These are phyloP conservation scores for Hoplostethus mediterraneus DNA, from an alignment of 2,797 vertebrate species.

Conservation along the genomic window DNA sequence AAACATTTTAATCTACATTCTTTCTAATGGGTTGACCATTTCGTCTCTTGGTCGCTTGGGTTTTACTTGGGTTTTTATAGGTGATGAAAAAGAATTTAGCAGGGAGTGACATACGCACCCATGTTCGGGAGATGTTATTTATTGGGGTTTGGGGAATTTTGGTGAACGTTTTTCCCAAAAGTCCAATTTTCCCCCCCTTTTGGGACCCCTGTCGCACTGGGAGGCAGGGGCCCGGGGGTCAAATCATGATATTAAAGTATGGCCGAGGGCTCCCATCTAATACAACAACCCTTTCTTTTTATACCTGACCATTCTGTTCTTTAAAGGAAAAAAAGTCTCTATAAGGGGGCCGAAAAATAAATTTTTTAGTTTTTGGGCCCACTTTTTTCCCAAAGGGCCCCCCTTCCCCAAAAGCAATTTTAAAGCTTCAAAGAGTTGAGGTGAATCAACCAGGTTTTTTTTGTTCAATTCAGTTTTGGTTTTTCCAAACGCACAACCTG, in stretches of 20 bases:
- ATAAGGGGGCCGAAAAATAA: no score
- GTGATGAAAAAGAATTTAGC: background rate
- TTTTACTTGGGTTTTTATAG: background rate
- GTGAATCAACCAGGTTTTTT: no score
- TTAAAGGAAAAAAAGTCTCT: no score
- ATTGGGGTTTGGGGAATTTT: slow-evolving; percentile 3
- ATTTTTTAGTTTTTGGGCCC: no score
- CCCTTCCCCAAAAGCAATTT: background rate
- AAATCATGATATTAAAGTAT: slow-evolving; percentile 3
- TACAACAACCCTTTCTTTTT: background rate
- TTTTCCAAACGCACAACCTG: background rate
- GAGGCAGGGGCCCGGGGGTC: slow-evolving; percentile 14
- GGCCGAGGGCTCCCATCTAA: background rate
- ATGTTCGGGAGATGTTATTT: background rate
- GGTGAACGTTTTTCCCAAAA: background rate
- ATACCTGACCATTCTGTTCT: background rate
- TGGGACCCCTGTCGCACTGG: slow-evolving; percentile 50
- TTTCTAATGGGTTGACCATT: background rate
- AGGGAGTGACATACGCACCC: background rate
- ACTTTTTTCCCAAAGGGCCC: no score
- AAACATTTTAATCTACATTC: background rate
- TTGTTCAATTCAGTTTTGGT: background rate
- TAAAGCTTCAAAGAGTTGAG: no score
- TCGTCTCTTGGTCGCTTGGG: background rate
- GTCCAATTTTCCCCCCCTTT: slow-evolving; percentile 66